A percentile compares a stretch with the other conserved stretches of the same genome.
These are phyloP conservation scores for Papilio helenus DNA, from an alignment of 1,140 invertebrate genomes.

Conservation along the genomic window DNA sequence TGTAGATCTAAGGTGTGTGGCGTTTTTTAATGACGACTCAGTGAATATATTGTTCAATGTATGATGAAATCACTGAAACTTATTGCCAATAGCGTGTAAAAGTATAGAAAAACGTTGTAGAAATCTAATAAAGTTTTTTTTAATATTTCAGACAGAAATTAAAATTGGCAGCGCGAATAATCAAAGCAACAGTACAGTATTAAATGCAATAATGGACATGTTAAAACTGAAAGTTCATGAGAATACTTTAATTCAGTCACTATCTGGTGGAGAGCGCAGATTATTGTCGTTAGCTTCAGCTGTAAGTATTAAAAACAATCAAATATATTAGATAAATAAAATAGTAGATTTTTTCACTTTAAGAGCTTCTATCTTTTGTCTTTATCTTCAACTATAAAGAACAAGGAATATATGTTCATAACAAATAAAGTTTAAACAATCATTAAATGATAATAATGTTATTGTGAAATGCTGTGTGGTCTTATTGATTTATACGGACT, in stretches of 20 bases:
- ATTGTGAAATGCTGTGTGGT: not conserved
- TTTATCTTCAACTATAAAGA: too few relatives aligned
- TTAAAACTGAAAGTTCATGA: slow-evolving; percentile 58
- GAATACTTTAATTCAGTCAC: slow-evolving; percentile 51
- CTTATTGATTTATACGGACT: not conserved
- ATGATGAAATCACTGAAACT: too few relatives aligned
- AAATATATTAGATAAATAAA: not conserved
- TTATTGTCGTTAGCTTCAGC: slow-evolving; percentile 67
- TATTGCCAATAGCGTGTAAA: too few relatives aligned
- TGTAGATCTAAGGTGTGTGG: too few relatives aligned
- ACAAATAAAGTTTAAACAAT: not conserved
- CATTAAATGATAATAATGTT: not conserved
- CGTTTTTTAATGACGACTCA: too few relatives aligned
- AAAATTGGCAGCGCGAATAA: slow-evolving; percentile 66
- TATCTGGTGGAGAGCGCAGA: slow-evolving; percentile 71
- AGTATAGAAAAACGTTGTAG: not conserved
- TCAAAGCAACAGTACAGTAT: slow-evolving; percentile 44
- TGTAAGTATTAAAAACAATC: slow-evolving; percentile 51
- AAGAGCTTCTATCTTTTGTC: too few relatives aligned
- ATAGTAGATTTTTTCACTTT: too few relatives aligned
- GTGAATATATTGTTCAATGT: too few relatives aligned
- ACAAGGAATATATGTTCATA: not conserved
- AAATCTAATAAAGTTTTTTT: not conserved
- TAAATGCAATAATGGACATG: slow-evolving; percentile 56
- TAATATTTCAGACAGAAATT: slow-evolving; percentile 75